Conservation (phyloP, 53 echinoderm and acorn worm species). For the Paracentrotus lividus region DNA sequence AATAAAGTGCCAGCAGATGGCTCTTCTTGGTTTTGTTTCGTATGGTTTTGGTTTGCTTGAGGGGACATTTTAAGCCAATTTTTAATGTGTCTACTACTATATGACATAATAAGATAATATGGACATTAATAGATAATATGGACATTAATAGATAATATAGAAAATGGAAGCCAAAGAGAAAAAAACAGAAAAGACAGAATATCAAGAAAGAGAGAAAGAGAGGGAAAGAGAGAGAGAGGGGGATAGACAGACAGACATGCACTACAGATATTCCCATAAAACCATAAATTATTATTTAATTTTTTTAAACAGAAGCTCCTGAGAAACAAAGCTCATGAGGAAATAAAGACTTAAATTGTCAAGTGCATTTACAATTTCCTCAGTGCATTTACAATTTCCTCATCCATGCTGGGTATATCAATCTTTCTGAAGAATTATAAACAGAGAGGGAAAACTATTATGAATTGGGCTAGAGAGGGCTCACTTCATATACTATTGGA, state of each 20-base stretch:
- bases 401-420: too few relatives aligned
- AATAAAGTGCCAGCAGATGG: not conserved
- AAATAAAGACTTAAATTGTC: too few relatives aligned
- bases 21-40: not conserved
- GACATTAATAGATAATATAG: too few relatives aligned
- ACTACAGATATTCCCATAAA: too few relatives aligned
- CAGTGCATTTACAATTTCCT: too few relatives aligned
- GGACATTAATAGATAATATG: not conserved
- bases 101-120: too few relatives aligned
- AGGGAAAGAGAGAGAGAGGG: not conserved
- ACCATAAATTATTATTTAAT: too few relatives aligned
- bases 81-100: not conserved
- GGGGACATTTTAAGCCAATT: not conserved
- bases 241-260: not conserved
- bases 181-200: not conserved
- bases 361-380: too few relatives aligned
- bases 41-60: not conserved
- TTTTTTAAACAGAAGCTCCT: too few relatives aligned
- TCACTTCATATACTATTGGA: not conserved
- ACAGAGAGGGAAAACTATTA: not conserved
- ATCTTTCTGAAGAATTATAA: too few relatives aligned
- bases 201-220: not conserved
- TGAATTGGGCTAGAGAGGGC: not conserved
- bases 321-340: too few relatives aligned
- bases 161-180: not conserved